These are phyloP conservation scores for Tridacna crocea DNA, from an alignment of 2,888 invertebrate species.

Conservation along the genomic window DNA sequence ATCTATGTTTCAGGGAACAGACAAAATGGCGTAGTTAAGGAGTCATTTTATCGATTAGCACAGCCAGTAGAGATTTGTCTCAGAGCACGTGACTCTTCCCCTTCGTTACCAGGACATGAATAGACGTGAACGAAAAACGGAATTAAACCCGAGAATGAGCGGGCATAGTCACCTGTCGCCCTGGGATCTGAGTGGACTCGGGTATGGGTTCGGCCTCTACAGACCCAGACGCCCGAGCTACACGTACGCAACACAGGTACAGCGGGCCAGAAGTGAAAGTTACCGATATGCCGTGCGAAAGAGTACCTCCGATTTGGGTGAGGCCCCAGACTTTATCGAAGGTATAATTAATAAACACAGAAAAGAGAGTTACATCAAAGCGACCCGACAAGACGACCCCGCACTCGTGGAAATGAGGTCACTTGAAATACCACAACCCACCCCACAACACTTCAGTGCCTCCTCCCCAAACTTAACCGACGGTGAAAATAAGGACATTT, in stretches of 20 bases:
- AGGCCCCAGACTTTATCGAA: constrained; percentile 77
- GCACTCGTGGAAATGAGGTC: constrained; percentile 49
- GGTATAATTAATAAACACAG: constrained; percentile 74
- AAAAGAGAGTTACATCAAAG: constrained; percentile 80
- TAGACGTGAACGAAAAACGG: constrained; percentile 15
- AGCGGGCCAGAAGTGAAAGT: constrained; percentile 81
- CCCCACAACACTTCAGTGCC: constrained; percentile 1
- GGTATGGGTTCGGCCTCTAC: constrained; percentile 82
- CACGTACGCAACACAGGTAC: constrained; percentile 81
- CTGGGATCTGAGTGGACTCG: constrained; percentile 81
- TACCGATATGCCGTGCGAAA: constrained; percentile 80
- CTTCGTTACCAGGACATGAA: neutral
- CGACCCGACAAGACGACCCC: constrained; percentile 55
- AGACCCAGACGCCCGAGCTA: constrained; percentile 83
- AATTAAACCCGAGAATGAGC: constrained; percentile 14
- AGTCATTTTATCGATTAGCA: too few relatives aligned
- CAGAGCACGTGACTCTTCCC: too few relatives aligned
- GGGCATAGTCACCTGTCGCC: constrained; percentile 75
- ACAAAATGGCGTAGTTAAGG: too few relatives aligned
- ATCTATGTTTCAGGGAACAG: too few relatives aligned
- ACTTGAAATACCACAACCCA: constrained; percentile 30
- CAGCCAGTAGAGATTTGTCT: too few relatives aligned
- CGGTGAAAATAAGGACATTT: neutral
- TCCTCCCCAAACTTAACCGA: neutral
- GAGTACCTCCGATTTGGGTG: constrained; percentile 63